These are phyloP conservation scores for Orthosia cruda DNA, from an alignment of 2,888 invertebrate species.

Conservation along the genomic window DNA sequence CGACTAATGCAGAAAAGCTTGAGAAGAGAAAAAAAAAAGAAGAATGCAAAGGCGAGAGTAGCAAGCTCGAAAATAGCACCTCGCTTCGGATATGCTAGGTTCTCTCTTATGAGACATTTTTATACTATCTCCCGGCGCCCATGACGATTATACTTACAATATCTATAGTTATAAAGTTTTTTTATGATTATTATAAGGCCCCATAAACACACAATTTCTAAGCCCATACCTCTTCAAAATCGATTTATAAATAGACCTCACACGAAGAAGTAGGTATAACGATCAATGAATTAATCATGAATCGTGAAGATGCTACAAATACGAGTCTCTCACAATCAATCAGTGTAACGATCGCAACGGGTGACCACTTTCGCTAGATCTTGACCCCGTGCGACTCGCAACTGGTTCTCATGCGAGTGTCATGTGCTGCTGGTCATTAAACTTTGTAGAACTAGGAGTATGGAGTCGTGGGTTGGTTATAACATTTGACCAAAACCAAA, in stretches of 20 bases:
- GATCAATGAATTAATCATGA: conserved; percentile 31
- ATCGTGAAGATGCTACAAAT: conserved; percentile 47
- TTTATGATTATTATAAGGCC: too few relatives aligned
- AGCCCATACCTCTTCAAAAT: neutral
- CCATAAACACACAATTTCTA: neutral
- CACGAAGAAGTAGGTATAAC: neutral
- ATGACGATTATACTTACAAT: too few relatives aligned
- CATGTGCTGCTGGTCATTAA: conserved; percentile 57
- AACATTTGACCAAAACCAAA: neutral
- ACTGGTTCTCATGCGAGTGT: conserved; percentile 60
- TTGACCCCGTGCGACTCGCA: conserved; percentile 69
- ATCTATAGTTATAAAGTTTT: too few relatives aligned
- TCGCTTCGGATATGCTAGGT: too few relatives aligned
- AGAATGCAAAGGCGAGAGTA: too few relatives aligned
- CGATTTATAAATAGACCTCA: conserved; percentile 20
- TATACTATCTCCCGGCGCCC: too few relatives aligned
- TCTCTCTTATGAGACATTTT: too few relatives aligned
- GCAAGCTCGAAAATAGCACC: too few relatives aligned
- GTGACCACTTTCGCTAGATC: conserved; percentile 69
- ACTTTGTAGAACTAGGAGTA: conserved; percentile 32
- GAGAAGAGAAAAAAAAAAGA: too few relatives aligned
- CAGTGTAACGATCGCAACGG: conserved; percentile 50
- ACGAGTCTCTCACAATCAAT: conserved; percentile 36
- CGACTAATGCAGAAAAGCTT: too few relatives aligned
- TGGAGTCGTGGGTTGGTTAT: conserved; percentile 14